Conservation (phyloP, 2,113 vertebrate species). For the Alexandromys fortis region DNA sequence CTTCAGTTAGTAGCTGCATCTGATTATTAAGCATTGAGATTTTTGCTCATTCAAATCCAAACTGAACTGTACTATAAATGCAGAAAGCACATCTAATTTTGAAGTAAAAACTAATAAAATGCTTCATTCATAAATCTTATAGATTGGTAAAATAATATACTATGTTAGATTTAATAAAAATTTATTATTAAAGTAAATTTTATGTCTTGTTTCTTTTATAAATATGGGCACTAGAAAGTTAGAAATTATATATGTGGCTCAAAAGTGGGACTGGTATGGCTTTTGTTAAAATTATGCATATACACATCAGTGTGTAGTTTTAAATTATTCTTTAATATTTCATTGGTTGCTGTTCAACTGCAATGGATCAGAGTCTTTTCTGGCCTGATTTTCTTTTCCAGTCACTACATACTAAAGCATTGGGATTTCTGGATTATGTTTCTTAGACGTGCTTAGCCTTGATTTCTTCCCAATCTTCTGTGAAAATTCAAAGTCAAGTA, state of each 20-base stretch:
- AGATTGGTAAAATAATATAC: neutral
- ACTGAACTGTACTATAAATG: neutral
- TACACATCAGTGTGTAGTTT: neutral
- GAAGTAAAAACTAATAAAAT: slow-evolving; percentile 26
- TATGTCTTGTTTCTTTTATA: neutral
- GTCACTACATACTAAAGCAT: neutral
- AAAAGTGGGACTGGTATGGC: neutral
- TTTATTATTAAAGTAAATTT: neutral
- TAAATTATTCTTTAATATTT: slow-evolving; percentile 42
- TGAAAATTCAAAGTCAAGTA: slow-evolving; percentile 35
- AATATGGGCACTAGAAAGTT: slow-evolving; percentile 8
- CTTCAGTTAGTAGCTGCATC: neutral
- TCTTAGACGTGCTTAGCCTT: slow-evolving; percentile 8
- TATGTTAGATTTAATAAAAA: slow-evolving; percentile 10
- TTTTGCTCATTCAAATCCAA: neutral
- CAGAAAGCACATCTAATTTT: neutral
- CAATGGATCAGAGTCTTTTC: neutral
- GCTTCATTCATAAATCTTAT: neutral
- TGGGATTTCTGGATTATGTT: neutral
- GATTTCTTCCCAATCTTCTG: slow-evolving; percentile 11
- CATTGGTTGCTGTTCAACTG: neutral
- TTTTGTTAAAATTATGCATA: neutral
- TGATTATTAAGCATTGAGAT: neutral
- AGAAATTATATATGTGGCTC: neutral
- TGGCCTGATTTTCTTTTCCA: slow-evolving; percentile 34